These are phyloP conservation scores for Solea senegalensis DNA, from an alignment of 2,113 vertebrate species.

Conservation along the genomic window DNA sequence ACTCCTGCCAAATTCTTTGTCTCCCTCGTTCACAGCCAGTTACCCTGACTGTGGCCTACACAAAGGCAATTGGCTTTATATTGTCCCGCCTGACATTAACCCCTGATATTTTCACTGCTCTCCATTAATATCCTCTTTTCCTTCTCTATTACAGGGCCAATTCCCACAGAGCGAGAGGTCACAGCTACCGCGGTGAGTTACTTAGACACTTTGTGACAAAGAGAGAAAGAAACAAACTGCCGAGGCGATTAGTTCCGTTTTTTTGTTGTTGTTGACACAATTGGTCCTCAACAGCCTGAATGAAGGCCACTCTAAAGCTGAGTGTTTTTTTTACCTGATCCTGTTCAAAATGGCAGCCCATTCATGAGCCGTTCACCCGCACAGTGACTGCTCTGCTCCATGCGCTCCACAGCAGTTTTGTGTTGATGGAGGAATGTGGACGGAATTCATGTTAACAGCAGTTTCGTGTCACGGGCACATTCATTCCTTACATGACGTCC, in stretches of 20 bases:
- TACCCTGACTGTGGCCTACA: conserved; percentile 65
- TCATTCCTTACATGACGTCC: conserved; percentile 17
- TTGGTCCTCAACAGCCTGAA: conserved; percentile 26
- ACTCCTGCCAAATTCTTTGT: conserved; percentile 82
- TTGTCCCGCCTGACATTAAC: conserved; percentile 78
- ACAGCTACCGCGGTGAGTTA: conserved; percentile 42
- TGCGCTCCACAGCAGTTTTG: conserved; percentile 12
- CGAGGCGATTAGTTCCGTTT: conserved; percentile 59
- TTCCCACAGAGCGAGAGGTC: conserved; percentile 66
- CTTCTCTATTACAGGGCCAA: conserved; percentile 63
- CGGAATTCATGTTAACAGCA: conserved; percentile 32
- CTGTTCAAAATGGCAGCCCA: conserved; percentile 29
- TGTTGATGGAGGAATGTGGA: conserved; percentile 53
- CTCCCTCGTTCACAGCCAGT: conserved; percentile 71
- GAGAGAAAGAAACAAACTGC: conserved; percentile 47
- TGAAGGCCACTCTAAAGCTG: conserved; percentile 35
- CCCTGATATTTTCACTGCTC: conserved; percentile 74
- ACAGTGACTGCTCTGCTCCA: conserved; percentile 36
- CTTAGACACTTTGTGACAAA: conserved; percentile 41
- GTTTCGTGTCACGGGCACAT: conserved; percentile 10
- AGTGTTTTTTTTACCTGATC: conserved; percentile 20
- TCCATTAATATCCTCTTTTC: conserved; percentile 71
- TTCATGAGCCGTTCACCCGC: conserved; percentile 53
- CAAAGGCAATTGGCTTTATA: conserved; percentile 78
- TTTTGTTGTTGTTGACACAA: conserved; percentile 43